Evolutionary conservation across 2,888 invertebrate genomes (phyloP).

Genomic region (Theodoxus fluviatilis): DNA sequence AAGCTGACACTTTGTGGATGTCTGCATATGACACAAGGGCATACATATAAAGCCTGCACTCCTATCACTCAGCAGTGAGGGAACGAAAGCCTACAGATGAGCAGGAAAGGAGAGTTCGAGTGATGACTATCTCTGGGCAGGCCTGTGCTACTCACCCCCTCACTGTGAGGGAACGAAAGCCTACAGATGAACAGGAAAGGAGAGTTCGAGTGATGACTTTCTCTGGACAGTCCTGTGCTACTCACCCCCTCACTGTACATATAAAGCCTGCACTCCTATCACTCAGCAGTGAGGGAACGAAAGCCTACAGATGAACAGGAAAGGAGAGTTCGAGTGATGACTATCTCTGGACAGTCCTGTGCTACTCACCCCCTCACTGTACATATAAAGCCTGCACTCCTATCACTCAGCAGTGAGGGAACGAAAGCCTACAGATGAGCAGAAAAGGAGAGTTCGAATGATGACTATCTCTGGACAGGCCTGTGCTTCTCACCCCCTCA

Average conservation of each 20-base stretch:
- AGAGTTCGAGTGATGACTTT: slow-evolving; percentile 24
- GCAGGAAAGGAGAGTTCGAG: not conserved
- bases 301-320: slow-evolving; percentile 3
- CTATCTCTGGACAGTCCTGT: not conserved
- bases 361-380: slow-evolving; percentile 58
- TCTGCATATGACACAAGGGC: too few species aligned
- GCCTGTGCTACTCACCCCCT: slow-evolving; percentile 53
- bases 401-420: too few species aligned
- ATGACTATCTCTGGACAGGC: too few species aligned
- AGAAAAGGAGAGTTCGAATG: not conserved
- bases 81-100: not conserved
- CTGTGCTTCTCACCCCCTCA: slow-evolving; percentile 53
- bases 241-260: slow-evolving; percentile 62
- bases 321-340: slow-evolving; percentile 27
- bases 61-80: too few species aligned
- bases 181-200: slow-evolving; percentile 18
- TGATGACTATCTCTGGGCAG: too few species aligned
- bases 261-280: too few species aligned
- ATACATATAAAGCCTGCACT: too few species aligned
- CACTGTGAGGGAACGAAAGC: slow-evolving; percentile 41
- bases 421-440: not conserved
- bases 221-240: not conserved
- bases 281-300: too few species aligned
- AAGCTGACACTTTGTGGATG: too few species aligned
- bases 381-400: too few species aligned